phyloP scores from a whole-genome alignment of 2,113 vertebrate species.

The Sclerurus mexicanus region DNA sequence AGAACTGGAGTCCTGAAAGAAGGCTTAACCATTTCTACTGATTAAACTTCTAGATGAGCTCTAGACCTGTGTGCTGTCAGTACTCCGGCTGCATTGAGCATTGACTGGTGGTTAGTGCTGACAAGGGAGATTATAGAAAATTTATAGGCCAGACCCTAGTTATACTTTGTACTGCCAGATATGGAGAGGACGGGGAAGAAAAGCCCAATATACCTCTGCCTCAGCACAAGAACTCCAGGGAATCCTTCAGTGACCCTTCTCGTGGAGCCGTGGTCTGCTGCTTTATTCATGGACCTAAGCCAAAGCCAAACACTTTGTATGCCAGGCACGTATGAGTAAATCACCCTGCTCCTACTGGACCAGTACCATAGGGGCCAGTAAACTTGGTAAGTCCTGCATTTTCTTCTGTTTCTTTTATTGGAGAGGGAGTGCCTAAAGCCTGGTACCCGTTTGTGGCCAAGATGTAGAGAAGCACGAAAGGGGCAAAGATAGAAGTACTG shows the following conservation, averaged over 20 bases:
- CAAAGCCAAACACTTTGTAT: neutral
- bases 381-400: rapidly evolving
- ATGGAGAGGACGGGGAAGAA: neutral
- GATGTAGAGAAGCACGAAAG: neutral
- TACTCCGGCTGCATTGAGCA: neutral
- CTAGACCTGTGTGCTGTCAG: neutral
- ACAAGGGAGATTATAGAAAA: rapidly evolving
- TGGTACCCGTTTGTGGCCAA: neutral
- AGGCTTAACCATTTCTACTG: neutral
- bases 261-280: neutral
- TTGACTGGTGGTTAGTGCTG: rapidly evolving
- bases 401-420: neutral
- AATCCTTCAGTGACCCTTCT: too few species aligned
- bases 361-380: too few species aligned
- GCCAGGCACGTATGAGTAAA: rapidly evolving
- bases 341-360: rapidly evolving
- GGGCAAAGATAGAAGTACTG: neutral
- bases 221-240: too few species aligned
- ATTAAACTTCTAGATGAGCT: neutral
- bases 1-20: neutral
- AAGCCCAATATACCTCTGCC: neutral
- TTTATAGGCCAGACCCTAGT: rapidly evolving
- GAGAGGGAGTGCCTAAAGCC: neutral
- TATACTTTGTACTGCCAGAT: neutral
- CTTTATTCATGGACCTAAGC: neutral